Percentiles rank a stretch among this genome's conserved stretches.
Conservation (phyloP, 2,113 vertebrate genomes). For the Balaeniceps rex region DNA sequence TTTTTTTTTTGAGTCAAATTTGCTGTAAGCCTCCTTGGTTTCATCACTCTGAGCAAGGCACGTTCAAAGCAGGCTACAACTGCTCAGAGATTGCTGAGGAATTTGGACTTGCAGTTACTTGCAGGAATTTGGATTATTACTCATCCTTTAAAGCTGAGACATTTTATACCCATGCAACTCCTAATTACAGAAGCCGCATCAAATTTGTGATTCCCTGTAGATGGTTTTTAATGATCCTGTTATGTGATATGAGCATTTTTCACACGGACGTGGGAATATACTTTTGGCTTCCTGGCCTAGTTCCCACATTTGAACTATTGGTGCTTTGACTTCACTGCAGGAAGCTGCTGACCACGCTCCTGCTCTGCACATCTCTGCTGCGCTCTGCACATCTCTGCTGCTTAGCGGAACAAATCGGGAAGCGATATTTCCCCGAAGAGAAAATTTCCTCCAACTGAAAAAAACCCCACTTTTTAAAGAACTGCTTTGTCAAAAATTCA, state of each 20-base stretch:
- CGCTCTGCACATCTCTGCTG: neutral
- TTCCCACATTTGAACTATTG: neutral
- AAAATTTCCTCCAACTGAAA: neutral
- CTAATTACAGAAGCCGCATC: neutral
- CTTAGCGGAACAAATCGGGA: neutral
- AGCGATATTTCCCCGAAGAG: neutral
- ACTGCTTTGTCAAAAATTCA: neutral
- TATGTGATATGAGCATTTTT: neutral
- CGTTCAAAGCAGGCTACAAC: constrained; percentile 27
- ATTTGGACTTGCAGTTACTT: constrained; percentile 49
- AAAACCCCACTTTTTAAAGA: neutral
- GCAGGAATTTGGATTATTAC: constrained; percentile 13
- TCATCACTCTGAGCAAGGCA: constrained; percentile 15
- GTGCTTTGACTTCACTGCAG: neutral
- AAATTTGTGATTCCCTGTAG: neutral
- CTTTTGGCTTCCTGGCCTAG: neutral
- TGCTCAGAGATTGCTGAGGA: constrained; percentile 6
- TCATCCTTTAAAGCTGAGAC: neutral
- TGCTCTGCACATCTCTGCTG: neutral
- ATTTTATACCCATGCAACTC: neutral
- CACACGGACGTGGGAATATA: neutral
- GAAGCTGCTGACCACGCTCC: neutral
- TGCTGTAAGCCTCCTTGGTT: neutral
- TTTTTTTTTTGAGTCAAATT: neutral
- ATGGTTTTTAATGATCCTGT: neutral